phyloP scores from a whole-genome alignment of 2,888 invertebrate genomes.

The Troglohyphantes excavatus region DNA sequence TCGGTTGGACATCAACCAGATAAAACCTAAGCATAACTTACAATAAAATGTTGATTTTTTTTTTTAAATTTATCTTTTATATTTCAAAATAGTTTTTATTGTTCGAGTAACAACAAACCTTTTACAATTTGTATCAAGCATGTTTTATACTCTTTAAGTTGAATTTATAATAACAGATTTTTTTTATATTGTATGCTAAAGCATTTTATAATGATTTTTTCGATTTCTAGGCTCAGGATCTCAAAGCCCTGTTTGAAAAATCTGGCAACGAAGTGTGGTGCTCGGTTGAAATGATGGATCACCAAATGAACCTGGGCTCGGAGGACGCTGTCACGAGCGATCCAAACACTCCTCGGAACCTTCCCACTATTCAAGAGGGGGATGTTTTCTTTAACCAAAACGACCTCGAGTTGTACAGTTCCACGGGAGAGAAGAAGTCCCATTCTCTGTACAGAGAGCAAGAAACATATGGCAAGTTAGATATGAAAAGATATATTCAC shows the following conservation, averaged over 20 bases:
- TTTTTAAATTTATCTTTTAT: too few relatives aligned
- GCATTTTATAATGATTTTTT: neutral
- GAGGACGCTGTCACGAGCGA: constrained; percentile 43
- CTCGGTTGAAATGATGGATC: constrained; percentile 71
- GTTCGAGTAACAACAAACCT: too few relatives aligned
- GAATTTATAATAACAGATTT: too few relatives aligned
- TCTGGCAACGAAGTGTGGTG: constrained; percentile 78
- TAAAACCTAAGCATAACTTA: too few relatives aligned
- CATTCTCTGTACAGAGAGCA: constrained; percentile 41
- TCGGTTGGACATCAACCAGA: too few relatives aligned
- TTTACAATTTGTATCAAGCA: too few relatives aligned
- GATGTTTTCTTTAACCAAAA: constrained; percentile 71
- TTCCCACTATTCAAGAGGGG: constrained; percentile 78
- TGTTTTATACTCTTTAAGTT: too few relatives aligned
- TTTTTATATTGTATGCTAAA: neutral
- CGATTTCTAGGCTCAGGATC: constrained; percentile 64
- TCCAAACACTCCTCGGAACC: constrained; percentile 69
- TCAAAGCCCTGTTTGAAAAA: constrained; percentile 68
- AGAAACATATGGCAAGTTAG: constrained; percentile 55
- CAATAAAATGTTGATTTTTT: too few relatives aligned
- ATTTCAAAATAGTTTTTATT: too few relatives aligned
- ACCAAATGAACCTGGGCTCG: constrained; percentile 33
- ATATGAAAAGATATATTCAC: too few relatives aligned
- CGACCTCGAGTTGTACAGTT: constrained; percentile 47
- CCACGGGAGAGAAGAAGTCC: constrained; percentile 60